Percentiles rank a stretch among this genome's conserved stretches.
These are phyloP conservation scores for Drosophila setosimentum DNA, from an alignment of 2,888 invertebrate genomes.

Conservation along the genomic window DNA sequence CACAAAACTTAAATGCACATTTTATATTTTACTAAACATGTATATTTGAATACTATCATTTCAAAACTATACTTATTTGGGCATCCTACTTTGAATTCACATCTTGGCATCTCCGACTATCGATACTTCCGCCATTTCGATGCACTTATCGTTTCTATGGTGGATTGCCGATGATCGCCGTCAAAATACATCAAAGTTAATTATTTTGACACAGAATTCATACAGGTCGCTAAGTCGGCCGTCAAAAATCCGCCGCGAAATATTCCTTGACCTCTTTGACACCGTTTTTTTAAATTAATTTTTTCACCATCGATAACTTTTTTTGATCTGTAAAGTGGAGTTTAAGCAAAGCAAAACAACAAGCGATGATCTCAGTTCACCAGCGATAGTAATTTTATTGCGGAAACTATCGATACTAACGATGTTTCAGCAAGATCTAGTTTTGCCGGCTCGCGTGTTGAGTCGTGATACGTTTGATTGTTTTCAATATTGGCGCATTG, in stretches of 20 bases:
- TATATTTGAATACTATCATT: no score
- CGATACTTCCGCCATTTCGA: background rate
- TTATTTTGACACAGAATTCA: background rate
- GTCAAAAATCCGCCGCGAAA: background rate
- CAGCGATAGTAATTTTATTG: background rate
- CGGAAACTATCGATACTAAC: slow-evolving; percentile 3
- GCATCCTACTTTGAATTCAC: no score
- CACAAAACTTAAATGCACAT: no score
- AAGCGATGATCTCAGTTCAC: background rate
- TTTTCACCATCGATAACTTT: background rate
- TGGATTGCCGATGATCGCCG: background rate
- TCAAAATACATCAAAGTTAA: background rate
- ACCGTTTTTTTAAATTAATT: background rate
- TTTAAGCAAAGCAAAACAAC: background rate
- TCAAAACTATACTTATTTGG: no score
- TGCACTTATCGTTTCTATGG: background rate
- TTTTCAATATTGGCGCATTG: slow-evolving; percentile 10
- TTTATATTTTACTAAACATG: no score
- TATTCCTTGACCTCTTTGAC: background rate
- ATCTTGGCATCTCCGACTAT: no score
- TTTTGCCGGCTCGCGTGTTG: slow-evolving; percentile 47
- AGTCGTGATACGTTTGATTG: slow-evolving; percentile 12
- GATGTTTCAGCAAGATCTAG: slow-evolving; percentile 11
- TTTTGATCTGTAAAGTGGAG: background rate
- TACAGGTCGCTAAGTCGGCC: background rate